These are phyloP conservation scores for Bettongia penicillata DNA, from an alignment of 2,113 vertebrate genomes.

Conservation along the genomic window DNA sequence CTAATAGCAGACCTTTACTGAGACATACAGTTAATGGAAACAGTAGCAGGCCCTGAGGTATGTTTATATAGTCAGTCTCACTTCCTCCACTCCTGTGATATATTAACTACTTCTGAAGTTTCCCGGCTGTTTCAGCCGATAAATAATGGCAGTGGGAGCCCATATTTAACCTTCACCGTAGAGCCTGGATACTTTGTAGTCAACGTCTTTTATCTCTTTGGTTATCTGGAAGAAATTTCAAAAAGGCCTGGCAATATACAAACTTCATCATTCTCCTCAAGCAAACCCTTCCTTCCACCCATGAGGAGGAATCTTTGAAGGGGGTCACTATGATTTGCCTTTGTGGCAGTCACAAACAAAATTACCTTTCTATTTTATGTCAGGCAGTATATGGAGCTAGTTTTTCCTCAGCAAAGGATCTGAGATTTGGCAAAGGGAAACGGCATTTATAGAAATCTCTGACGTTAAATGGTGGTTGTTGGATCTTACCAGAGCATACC, in stretches of 20 bases:
- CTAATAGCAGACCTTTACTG: conserved; percentile 72
- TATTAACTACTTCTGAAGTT: conserved; percentile 85
- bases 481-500: background rate
- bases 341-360: background rate
- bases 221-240: conserved; percentile 66
- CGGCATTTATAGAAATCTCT: background rate
- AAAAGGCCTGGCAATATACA: background rate
- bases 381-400: conserved; percentile 7
- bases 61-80: conserved; percentile 81
- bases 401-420: conserved; percentile 13
- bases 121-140: conserved; percentile 83
- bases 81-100: conserved; percentile 82
- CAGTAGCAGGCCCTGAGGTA: conserved; percentile 83
- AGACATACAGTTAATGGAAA: conserved; percentile 76
- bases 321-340: background rate
- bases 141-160: conserved; percentile 83
- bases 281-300: background rate
- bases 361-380: background rate
- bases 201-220: conserved; percentile 76
- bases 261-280: background rate
- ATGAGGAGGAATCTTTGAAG: background rate
- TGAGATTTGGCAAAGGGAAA: background rate
- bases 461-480: background rate
- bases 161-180: conserved; percentile 84
- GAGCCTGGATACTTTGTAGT: conserved; percentile 73